A percentile compares a stretch with the other conserved stretches of the same genome.
These are phyloP conservation scores for Iselma pallidipennis DNA, from an alignment of 2,888 invertebrate genomes.

Conservation along the genomic window DNA sequence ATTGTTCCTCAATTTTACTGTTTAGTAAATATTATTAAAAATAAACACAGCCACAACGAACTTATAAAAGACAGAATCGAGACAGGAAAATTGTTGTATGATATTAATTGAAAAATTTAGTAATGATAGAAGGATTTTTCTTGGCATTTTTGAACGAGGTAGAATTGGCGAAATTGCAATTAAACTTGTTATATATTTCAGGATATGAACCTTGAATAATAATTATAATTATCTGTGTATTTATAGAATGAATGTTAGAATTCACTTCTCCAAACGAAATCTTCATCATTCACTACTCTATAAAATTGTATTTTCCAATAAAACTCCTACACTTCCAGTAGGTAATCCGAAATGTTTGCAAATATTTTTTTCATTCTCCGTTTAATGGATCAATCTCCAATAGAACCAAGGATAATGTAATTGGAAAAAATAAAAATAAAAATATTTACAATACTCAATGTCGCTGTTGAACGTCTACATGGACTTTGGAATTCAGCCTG, in stretches of 20 bases:
- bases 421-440: no score
- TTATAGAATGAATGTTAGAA: not conserved
- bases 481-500: no score
- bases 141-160: not conserved
- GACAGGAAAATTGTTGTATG: not conserved
- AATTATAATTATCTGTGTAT: not conserved
- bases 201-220: not conserved
- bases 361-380: no score
- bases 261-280: not conserved
- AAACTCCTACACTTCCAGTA: not conserved
- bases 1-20: conserved; percentile 41
- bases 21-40: conserved; percentile 40
- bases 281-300: not conserved
- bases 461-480: no score
- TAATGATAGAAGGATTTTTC: conserved; percentile 6
- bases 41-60: conserved; percentile 17
- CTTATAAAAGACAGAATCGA: not conserved
- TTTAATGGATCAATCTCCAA: no score
- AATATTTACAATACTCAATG: no score
- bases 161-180: not conserved
- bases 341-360: no score
- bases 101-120: not conserved
- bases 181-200: not conserved
- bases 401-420: no score
- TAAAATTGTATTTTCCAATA: not conserved